phyloP scores from a whole-genome alignment of 2,888 invertebrate genomes.

The Allolobophora icterica region DNA sequence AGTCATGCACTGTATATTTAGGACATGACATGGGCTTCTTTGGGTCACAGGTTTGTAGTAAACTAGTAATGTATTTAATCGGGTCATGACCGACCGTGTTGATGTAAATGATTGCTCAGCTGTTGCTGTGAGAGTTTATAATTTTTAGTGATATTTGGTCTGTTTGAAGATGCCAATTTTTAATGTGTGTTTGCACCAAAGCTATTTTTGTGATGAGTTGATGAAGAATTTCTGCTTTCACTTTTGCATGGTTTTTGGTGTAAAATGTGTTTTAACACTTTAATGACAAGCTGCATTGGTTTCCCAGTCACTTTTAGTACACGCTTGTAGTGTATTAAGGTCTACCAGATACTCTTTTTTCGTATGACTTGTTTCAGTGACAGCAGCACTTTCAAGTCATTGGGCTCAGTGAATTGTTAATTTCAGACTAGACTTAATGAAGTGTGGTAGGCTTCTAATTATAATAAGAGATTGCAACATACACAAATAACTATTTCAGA shows the following conservation, averaged over 20 bases:
- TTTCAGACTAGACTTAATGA: too few relatives aligned
- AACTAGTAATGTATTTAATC: background rate
- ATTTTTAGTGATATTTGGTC: background rate
- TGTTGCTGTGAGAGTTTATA: background rate
- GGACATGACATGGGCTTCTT: background rate
- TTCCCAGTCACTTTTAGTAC: too few relatives aligned
- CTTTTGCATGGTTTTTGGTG: background rate
- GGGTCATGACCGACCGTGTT: background rate
- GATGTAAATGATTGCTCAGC: constrained; percentile 5
- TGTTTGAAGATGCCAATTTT: too few relatives aligned
- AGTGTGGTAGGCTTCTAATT: too few relatives aligned
- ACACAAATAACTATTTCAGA: too few relatives aligned
- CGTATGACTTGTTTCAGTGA: background rate
- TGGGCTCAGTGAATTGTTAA: too few relatives aligned
- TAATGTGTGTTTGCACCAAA: too few relatives aligned
- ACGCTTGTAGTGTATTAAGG: too few relatives aligned
- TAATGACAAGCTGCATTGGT: too few relatives aligned
- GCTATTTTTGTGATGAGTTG: background rate
- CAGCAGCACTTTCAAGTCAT: too few relatives aligned
- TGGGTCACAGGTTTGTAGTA: background rate
- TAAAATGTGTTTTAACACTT: too few relatives aligned
- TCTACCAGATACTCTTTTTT: background rate
- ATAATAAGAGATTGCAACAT: too few relatives aligned
- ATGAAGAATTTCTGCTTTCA: background rate
- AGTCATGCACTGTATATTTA: background rate